Percentiles rank a stretch among this genome's conserved stretches.
Conservation (phyloP, 2,797 vertebrate genomes). For the Setipinna tenuifilis region DNA sequence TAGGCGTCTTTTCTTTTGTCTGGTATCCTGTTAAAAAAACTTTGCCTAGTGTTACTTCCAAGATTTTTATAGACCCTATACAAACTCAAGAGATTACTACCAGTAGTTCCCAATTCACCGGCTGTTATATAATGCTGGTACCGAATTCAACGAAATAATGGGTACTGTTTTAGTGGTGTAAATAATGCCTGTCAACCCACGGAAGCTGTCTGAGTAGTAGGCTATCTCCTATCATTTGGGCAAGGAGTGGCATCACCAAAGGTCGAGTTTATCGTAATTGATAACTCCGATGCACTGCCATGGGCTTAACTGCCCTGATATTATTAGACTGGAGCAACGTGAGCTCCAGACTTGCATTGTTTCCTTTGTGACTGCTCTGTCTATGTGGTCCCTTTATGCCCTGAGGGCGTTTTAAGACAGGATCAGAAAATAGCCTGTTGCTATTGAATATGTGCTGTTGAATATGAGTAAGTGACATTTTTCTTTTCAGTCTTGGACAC, state of each 20-base stretch:
- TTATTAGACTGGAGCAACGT: conserved; percentile 30
- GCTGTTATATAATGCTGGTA: conserved; percentile 3
- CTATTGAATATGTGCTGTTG: neutral
- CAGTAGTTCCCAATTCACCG: neutral
- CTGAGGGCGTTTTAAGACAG: neutral
- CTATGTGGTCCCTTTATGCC: neutral
- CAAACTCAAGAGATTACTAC: neutral
- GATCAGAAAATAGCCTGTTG: neutral
- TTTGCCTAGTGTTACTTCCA: neutral
- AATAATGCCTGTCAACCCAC: neutral
- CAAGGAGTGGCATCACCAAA: conserved; percentile 13
- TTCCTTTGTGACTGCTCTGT: neutral
- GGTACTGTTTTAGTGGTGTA: neutral
- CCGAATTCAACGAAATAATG: neutral
- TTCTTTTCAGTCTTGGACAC: neutral
- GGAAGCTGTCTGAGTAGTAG: neutral
- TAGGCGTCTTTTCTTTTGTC: too few relatives aligned
- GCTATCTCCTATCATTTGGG: conserved; percentile 10
- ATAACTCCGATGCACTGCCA: conserved; percentile 30
- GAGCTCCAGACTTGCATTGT: neutral
- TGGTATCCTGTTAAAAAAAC: neutral
- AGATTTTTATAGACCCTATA: neutral
- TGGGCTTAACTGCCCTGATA: conserved; percentile 24
- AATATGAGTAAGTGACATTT: neutral
- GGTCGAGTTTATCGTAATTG: conserved; percentile 26